A percentile compares a stretch with the other conserved stretches of the same genome.
Conservation (phyloP, 2,797 vertebrate genomes). For the Odontamblyopus lacepedii region DNA sequence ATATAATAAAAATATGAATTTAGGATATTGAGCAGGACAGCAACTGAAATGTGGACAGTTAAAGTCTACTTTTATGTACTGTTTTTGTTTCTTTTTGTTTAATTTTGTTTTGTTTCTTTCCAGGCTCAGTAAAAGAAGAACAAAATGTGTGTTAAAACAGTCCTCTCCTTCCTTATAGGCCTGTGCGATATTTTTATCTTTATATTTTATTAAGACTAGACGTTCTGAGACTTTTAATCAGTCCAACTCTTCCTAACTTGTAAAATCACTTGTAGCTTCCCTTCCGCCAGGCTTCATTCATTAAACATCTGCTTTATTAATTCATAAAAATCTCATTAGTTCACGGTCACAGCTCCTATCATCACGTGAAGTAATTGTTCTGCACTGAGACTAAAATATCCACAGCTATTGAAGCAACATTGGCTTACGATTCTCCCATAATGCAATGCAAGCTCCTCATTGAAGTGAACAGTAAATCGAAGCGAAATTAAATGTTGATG, state of each 20-base stretch:
- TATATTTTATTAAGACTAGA: constrained; percentile 4
- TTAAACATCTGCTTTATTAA: constrained; percentile 40
- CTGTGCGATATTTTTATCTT: neutral
- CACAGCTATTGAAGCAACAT: constrained; percentile 12
- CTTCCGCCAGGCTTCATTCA: constrained; percentile 28
- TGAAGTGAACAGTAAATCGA: constrained; percentile 27
- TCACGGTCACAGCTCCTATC: constrained; percentile 6
- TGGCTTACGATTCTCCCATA: constrained; percentile 1
- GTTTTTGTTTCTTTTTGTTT: too few species aligned
- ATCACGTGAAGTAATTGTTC: constrained; percentile 16
- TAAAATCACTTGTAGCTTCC: constrained; percentile 33
- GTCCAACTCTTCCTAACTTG: constrained; percentile 16
- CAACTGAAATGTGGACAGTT: too few species aligned
- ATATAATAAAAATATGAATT: too few species aligned
- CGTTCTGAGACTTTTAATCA: constrained; percentile 24
- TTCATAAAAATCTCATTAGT: constrained; percentile 23
- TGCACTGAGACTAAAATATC: constrained; percentile 25
- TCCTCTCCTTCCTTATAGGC: neutral
- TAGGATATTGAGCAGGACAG: too few species aligned
- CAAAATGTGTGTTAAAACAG: neutral
- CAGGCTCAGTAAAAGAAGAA: neutral
- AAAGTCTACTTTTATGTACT: too few species aligned
- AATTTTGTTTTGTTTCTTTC: neutral
- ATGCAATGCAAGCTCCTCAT: constrained; percentile 22
- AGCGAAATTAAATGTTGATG: constrained; percentile 37